A percentile compares a stretch with the other conserved stretches of the same genome.
Conservation (phyloP, 2,888 invertebrate species). For the Caenorhabditis drosophilae region DNA sequence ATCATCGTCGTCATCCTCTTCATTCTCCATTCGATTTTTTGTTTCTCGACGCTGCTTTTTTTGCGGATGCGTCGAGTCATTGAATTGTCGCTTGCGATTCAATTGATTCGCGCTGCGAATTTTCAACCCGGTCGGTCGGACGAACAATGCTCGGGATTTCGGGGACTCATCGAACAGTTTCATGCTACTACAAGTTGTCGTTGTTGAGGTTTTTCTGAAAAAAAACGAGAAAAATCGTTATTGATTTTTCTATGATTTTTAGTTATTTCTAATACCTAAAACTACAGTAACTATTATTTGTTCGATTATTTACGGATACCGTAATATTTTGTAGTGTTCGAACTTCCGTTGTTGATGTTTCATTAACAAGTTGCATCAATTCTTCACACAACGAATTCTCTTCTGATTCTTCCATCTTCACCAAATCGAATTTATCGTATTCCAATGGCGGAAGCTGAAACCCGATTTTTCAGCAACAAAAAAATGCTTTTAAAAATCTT, state of each 20-base stretch:
- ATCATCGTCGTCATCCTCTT: not conserved
- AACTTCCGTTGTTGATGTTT: not conserved
- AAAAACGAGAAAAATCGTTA: no score
- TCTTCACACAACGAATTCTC: not conserved
- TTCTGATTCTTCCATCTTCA: not conserved
- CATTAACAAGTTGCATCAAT: not conserved
- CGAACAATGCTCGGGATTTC: constrained; percentile 7
- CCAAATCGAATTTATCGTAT: not conserved
- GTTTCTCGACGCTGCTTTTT: no score
- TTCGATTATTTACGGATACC: not conserved
- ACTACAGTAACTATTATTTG: not conserved
- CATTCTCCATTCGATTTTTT: not conserved
- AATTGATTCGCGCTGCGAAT: not conserved
- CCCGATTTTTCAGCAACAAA: not conserved
- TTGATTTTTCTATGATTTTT: no score
- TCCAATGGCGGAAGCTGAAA: not conserved
- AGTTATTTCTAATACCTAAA: no score
- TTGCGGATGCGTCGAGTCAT: no score
- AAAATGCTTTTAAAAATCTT: not conserved
- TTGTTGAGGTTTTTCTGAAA: no score
- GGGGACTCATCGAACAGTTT: constrained; percentile 19
- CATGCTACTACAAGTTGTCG: constrained; percentile 4
- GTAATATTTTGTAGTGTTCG: not conserved
- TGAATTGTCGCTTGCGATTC: constrained; percentile 3
- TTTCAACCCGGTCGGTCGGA: constrained; percentile 2